These are phyloP conservation scores for Oxyteleia sp. DNA, from an alignment of 2,888 invertebrate genomes.

Conservation along the genomic window DNA sequence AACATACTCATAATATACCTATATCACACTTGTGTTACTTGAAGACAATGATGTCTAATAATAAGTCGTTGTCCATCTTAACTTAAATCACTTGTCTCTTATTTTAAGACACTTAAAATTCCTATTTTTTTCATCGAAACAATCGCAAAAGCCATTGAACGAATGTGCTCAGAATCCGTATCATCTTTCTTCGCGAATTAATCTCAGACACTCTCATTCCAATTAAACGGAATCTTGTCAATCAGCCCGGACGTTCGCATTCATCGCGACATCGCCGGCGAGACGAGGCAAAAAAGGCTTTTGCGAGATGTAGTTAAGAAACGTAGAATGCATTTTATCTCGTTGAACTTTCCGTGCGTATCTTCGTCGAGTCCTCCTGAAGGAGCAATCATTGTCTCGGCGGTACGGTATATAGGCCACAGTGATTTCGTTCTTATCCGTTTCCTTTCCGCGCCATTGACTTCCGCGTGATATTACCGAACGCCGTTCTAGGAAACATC, in stretches of 20 bases:
- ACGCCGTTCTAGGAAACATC: slow-evolving; percentile 76
- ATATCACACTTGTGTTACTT: too few species aligned
- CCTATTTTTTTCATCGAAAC: too few species aligned
- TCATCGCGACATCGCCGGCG: slow-evolving; percentile 12
- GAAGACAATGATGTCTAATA: too few species aligned
- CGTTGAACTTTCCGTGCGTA: slow-evolving; percentile 59
- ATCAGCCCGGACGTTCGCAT: slow-evolving; percentile 16
- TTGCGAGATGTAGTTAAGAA: slow-evolving; percentile 40
- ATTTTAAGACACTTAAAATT: too few species aligned
- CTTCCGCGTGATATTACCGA: slow-evolving; percentile 77
- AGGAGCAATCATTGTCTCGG: slow-evolving; percentile 77
- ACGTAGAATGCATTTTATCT: slow-evolving; percentile 63
- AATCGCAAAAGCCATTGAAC: too few species aligned
- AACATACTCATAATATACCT: too few species aligned
- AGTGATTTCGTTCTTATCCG: slow-evolving; percentile 80
- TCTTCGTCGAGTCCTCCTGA: slow-evolving; percentile 60
- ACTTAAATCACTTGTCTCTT: too few species aligned
- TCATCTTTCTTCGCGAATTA: too few species aligned
- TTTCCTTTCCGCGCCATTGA: slow-evolving; percentile 81
- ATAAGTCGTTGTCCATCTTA: too few species aligned
- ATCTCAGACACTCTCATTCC: background rate
- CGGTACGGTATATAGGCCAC: slow-evolving; percentile 73
- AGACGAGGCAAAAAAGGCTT: slow-evolving; percentile 9
- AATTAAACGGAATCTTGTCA: slow-evolving; percentile 37
- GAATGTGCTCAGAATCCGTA: too few species aligned